Conservation (phyloP, 2,797 vertebrate genomes). For the Tamandua tetradactyla region DNA sequence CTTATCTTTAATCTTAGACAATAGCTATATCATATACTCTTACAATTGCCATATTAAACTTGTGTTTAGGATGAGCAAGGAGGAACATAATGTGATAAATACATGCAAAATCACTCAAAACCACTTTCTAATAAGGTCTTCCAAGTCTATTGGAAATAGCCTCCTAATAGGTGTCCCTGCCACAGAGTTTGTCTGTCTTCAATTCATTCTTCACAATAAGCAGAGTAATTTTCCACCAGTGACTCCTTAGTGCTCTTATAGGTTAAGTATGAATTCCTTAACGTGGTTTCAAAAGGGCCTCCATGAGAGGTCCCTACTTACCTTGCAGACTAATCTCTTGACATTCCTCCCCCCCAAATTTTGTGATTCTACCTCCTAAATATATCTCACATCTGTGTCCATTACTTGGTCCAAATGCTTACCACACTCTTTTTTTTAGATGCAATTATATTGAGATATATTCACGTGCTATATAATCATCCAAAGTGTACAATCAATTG, state of each 20-base stretch:
- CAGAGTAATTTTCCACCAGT: slow-evolving; percentile 15
- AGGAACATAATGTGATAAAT: neutral
- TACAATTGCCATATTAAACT: slow-evolving; percentile 20
- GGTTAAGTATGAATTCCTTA: slow-evolving; percentile 32
- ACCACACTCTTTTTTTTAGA: neutral
- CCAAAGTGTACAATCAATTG: too few species aligned
- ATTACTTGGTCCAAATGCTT: neutral
- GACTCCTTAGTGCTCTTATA: neutral
- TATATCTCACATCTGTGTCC: slow-evolving; percentile 18
- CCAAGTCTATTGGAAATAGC: slow-evolving; percentile 18
- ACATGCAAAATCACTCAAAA: slow-evolving; percentile 36
- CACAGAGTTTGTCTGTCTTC: neutral
- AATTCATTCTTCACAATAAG: neutral
- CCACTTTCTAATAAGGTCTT: slow-evolving; percentile 21
- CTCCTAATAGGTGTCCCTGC: neutral
- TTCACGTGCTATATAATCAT: too few species aligned
- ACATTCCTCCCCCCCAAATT: neutral
- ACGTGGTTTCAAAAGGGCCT: neutral
- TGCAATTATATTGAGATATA: too few species aligned
- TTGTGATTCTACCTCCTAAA: slow-evolving; percentile 28
- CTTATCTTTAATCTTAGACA: neutral
- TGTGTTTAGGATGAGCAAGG: neutral
- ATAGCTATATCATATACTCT: neutral
- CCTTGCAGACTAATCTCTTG: slow-evolving; percentile 26
- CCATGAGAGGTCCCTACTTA: neutral